Conservation (phyloP, 2,888 invertebrate species). For the Thera britannica region DNA sequence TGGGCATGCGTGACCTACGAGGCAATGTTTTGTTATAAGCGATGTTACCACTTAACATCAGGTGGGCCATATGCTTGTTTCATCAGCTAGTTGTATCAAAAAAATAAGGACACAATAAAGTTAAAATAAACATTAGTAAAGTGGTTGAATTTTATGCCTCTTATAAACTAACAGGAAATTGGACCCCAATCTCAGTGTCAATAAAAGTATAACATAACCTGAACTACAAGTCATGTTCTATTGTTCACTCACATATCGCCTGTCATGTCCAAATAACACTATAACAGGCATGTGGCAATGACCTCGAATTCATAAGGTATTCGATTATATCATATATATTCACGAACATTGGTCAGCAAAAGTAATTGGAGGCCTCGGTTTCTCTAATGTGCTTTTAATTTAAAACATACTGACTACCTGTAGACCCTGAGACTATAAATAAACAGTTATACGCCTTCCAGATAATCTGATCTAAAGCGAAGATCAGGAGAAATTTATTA, state of each 20-base stretch:
- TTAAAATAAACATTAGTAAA: too few relatives aligned
- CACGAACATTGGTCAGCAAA: slow-evolving; percentile 45
- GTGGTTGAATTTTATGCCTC: neutral
- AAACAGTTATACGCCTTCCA: neutral
- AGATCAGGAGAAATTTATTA: neutral
- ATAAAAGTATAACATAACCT: slow-evolving; percentile 7
- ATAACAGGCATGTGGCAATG: slow-evolving; percentile 48
- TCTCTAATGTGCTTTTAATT: slow-evolving; percentile 47
- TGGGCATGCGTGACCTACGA: too few relatives aligned
- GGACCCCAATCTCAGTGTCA: neutral
- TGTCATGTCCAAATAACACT: slow-evolving; percentile 31
- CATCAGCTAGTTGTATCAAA: too few relatives aligned
- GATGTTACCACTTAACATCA: too few relatives aligned
- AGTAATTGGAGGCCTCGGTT: slow-evolving; percentile 38
- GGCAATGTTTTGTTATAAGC: too few relatives aligned
- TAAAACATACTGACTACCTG: slow-evolving; percentile 12
- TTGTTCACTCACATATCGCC: slow-evolving; percentile 26
- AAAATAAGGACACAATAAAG: too few relatives aligned
- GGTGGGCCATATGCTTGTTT: too few relatives aligned
- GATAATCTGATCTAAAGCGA: neutral
- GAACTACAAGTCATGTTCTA: slow-evolving; percentile 22
- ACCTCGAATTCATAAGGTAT: slow-evolving; percentile 50
- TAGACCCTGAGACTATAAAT: neutral
- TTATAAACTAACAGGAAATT: neutral
- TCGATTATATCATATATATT: slow-evolving; percentile 47